Evolutionary conservation across 1,140 invertebrate species (phyloP).

Genomic region (Danaus plexippus): DNA sequence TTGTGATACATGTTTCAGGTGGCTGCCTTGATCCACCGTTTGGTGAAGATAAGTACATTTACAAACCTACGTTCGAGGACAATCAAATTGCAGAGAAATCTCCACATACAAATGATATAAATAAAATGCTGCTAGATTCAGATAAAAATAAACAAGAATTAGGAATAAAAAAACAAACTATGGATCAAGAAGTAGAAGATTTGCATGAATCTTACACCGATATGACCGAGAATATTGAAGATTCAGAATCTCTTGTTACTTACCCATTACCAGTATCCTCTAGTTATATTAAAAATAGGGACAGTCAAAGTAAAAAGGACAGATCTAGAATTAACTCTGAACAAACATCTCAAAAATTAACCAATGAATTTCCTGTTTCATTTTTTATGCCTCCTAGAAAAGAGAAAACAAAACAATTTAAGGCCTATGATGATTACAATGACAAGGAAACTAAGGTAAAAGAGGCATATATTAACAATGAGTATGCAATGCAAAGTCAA

Average conservation of each 20-base stretch:
- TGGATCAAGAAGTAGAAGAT: not conserved
- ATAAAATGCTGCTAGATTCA: no score
- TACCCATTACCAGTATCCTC: constrained; percentile 31
- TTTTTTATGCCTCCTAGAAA: constrained; percentile 36
- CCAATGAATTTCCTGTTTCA: constrained; percentile 24
- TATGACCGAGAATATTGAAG: no score
- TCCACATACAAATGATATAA: constrained; percentile 6
- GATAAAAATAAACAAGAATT: constrained; percentile 8
- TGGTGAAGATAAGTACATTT: constrained; percentile 52
- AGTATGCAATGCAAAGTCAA: no score
- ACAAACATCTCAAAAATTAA: constrained; percentile 23
- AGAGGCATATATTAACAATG: no score
- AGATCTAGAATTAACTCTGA: constrained; percentile 21
- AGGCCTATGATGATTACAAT: no score
- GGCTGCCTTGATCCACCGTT: constrained; percentile 60
- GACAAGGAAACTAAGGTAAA: no score
- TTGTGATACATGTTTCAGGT: constrained; percentile 25
- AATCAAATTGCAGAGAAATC: constrained; percentile 3
- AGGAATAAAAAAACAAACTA: constrained; percentile 11
- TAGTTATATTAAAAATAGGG: constrained; percentile 11
- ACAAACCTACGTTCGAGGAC: constrained; percentile 15
- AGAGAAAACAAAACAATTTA: no score
- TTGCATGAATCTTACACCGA: no score
- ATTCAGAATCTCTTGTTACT: constrained; percentile 39
- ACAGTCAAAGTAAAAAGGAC: constrained; percentile 17